phyloP scores from a whole-genome alignment of 2,797 vertebrate genomes.

The Poecile montanus region DNA sequence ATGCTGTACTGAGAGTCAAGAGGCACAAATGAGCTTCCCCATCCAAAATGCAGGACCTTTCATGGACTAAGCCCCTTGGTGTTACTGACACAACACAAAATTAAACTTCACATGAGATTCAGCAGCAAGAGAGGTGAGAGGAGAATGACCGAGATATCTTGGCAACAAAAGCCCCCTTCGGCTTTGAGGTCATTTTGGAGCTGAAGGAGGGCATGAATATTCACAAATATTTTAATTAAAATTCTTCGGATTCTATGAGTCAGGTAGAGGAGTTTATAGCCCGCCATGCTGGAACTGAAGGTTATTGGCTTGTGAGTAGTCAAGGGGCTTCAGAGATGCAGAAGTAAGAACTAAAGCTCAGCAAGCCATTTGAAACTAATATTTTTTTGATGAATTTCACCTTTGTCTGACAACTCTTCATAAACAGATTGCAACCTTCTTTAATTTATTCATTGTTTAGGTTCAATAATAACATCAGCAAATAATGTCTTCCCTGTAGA shows the following conservation, averaged over 20 bases:
- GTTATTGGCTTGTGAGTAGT: not conserved
- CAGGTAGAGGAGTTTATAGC: not conserved
- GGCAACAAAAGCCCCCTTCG: not conserved
- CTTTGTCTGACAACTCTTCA: conserved; percentile 5
- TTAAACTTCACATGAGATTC: not conserved
- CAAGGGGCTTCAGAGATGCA: not conserved
- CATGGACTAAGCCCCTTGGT: not conserved
- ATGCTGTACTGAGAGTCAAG: not conserved
- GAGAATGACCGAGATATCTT: not conserved
- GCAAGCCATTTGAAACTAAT: not conserved
- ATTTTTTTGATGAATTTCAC: conserved; percentile 20
- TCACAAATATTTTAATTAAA: not conserved
- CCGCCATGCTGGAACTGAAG: not conserved
- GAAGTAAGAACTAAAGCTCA: not conserved
- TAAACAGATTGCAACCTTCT: conserved; percentile 1
- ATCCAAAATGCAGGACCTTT: not conserved
- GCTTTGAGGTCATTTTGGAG: not conserved
- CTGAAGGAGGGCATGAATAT: not conserved
- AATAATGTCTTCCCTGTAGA: not conserved
- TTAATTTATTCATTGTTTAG: conserved; percentile 46
- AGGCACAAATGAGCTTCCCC: not conserved
- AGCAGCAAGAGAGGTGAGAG: not conserved
- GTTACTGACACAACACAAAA: not conserved
- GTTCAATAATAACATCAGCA: not conserved
- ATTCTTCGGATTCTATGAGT: not conserved